Evolutionary conservation across 1,140 invertebrate species (phyloP), one percentile per base, ranked within the genome.

Genomic region (Tetramorium simillimum): DNA sequence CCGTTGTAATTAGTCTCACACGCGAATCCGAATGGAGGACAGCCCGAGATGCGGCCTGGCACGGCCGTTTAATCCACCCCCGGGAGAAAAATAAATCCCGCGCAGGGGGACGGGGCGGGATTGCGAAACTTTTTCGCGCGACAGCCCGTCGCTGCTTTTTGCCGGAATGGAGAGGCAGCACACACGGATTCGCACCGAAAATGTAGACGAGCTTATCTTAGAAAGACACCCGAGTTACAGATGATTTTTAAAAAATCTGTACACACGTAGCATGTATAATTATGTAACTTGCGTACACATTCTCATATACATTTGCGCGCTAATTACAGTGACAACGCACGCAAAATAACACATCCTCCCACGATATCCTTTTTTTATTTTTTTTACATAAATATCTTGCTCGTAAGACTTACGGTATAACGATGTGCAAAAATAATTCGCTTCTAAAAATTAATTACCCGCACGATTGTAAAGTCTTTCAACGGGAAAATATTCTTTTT

Each of bases 1-100:
- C 14, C 63, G 37, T 51, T 60, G 69, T 84, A 84, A 84, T 84
- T 75, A 82, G 80, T 72, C 24, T n/a, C 3, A 10, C 40, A 60
- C 40, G 14, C 24, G 33, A 33, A 60, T 82, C 24, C 67, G 49
- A 60, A 46, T 60, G 67, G 73, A 33, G 67, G 80, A 73, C 69
- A 72, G 67, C n/a, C 9, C 67, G 51, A 60, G 37, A 60, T 62
- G 53, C 24, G 24, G 78, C 37, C 16, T 58, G 51, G 18, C 60
- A 46, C 43, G 40, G 12, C 76, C 40, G 24, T 62, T 69, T 80
- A 51, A 69, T 80, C 62, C 62, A 46, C 2, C 7, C 24, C 9
- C 18, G 37, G 46, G 63, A 67, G 63, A 14, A 56, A 49, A 81
- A 82, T 72, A 72, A 82, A 82, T 82, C 51, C 40, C 37, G 37